Conservation (phyloP, 2,888 invertebrate species). For the Drosophila leonis region DNA sequence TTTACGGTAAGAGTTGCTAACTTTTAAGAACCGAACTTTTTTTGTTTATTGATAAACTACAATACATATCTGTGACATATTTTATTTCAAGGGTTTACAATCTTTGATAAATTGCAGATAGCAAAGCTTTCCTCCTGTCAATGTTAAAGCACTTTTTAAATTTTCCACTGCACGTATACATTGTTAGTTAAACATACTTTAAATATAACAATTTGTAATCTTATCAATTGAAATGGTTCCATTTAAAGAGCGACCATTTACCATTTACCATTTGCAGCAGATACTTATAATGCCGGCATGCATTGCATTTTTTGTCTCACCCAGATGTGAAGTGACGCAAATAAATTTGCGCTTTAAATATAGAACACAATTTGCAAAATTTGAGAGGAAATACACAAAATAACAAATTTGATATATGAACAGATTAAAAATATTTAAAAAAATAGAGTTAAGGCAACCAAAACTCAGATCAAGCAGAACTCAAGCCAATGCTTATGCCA, state of each 20-base stretch:
- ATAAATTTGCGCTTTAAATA: conserved; percentile 20
- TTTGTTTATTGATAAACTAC: not conserved
- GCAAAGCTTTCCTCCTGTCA: not conserved
- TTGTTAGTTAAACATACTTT: not conserved
- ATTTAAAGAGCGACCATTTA: conserved; percentile 5
- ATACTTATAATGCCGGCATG: conserved; percentile 6
- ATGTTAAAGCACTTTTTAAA: not conserved
- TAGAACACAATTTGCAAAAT: conserved; percentile 12
- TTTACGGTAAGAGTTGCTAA: not conserved
- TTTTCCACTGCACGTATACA: not conserved
- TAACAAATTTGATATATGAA: not conserved
- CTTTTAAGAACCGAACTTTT: not conserved
- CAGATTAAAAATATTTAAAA: not conserved
- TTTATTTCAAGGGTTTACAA: not conserved
- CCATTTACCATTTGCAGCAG: not conserved
- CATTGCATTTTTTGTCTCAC: conserved; percentile 10
- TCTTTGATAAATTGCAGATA: conserved; percentile 1
- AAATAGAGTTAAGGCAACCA: not conserved
- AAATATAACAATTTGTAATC: not conserved
- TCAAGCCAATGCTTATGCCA: not conserved
- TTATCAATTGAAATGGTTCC: not conserved
- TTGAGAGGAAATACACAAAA: not conserved
- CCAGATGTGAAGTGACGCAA: conserved; percentile 27
- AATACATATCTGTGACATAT: not conserved
- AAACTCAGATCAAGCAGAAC: not conserved